phyloP scores from a whole-genome alignment of 2,888 invertebrate species.

The Omphaloscelis lunosa region DNA sequence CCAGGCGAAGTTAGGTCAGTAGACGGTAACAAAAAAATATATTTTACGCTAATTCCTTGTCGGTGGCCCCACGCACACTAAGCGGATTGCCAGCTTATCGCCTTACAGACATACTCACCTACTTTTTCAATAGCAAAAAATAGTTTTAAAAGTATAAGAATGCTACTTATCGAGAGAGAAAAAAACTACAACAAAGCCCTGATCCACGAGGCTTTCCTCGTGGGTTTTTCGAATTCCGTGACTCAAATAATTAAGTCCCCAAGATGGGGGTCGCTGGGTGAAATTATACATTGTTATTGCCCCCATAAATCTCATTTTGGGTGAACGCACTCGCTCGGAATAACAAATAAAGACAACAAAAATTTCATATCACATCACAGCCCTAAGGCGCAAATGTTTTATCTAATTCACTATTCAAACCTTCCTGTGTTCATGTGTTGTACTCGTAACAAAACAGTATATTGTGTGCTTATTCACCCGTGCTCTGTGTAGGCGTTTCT shows the following conservation, averaged over 20 bases:
- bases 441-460: slow-evolving; percentile 16
- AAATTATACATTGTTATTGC: slow-evolving; percentile 89
- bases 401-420: slow-evolving; percentile 37
- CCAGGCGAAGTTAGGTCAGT: too few relatives aligned
- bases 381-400: slow-evolving; percentile 56
- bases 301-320: slow-evolving; percentile 88
- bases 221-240: slow-evolving; percentile 89
- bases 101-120: slow-evolving; percentile 84
- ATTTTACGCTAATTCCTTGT: slow-evolving; percentile 85
- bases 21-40: slow-evolving; percentile 86
- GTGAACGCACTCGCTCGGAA: slow-evolving; percentile 83
- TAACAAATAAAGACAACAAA: slow-evolving; percentile 80
- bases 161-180: slow-evolving; percentile 76
- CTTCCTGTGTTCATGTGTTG: slow-evolving; percentile 18
- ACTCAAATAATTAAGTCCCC: slow-evolving; percentile 89
- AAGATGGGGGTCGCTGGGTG: slow-evolving; percentile 84
- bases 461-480: slow-evolving; percentile 34
- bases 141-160: slow-evolving; percentile 81
- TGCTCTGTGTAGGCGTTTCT: slow-evolving; percentile 31
- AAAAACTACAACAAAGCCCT: slow-evolving; percentile 85
- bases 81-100: slow-evolving; percentile 90
- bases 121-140: slow-evolving; percentile 87
- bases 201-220: slow-evolving; percentile 86
- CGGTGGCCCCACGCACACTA: slow-evolving; percentile 83
- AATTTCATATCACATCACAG: slow-evolving; percentile 73